Evolutionary conservation across 2,113 vertebrate species (phyloP), one percentile per base, ranked within the genome.

Genomic region (Anhinga rufa): DNA sequence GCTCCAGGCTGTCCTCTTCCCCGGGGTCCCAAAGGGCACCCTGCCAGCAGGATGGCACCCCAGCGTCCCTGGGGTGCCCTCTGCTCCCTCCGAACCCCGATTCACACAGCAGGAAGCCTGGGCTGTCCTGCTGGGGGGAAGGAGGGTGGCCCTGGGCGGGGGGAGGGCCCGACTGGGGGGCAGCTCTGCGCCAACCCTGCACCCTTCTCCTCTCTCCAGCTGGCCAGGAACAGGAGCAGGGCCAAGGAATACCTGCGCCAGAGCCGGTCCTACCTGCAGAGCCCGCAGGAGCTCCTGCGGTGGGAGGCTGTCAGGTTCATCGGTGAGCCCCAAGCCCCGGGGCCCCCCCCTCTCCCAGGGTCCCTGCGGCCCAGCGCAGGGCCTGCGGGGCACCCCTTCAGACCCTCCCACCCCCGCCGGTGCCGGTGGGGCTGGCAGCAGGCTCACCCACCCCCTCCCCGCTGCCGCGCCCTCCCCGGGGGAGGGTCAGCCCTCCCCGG

Each of bases 161-260:
- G 26, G 15, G 17, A 18, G 3, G 7, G 20, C 31, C 31, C 3
- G 0, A 31, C 8, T 6, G 1, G 42, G 24, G 29, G 17, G 20
- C 46, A 68, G 44, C 54, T 68, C 46, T 58, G 42, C 2, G 2
- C 20, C 51, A 51, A 4, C 9, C 20, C 51, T 32, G 31, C 14
- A 1, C 32, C 36, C 14, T 74, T 42, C 60, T 72, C 42, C 40
- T 48, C 68, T 49, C 61, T 90, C 36, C 54, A 90, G 79, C 61
- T 90, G 61, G 7, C 38, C 36, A 82, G 21, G 77, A 51, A 54
- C 1, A 46, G 5, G 36, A 61, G 8, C 21, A 82, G 4, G 54
- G 16, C 28, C 34, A 11, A n/a, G 18, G 28, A 29, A 18, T 90
- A 48, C 40, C 88, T 90, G 62, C 7, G 2, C 12, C 54, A 77